Base-by-base conservation (phyloP, 1,140 invertebrate species). In the Lamellibrachia luymesi region DNA sequence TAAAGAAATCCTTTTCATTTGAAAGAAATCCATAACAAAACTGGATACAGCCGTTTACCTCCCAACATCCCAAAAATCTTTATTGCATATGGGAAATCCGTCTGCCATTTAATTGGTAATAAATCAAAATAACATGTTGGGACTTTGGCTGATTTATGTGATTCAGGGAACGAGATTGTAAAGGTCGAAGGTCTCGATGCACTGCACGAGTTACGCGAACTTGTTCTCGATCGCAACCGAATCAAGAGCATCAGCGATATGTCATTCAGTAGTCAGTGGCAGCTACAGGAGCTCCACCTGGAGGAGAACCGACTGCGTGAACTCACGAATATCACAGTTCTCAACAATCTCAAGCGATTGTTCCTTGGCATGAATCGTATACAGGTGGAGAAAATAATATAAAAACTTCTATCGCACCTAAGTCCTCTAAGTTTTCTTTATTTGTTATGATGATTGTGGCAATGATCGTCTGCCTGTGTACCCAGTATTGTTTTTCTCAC, bases 201-300 rank as follows among this genome's bases (percentile, higher is more conserved):
- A 25, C 94, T 96, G 25, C 95, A 95, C 92, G 95, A 96, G 94
- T 93, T 96, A n/a, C 90, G 95, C 92, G 96, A 96, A 93, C 94
- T 96, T 8, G 96, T 96, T 27, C 94, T 96, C n/a, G 96, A 96
- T 92, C 94, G 95, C 92, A 96, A 96, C 94, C 96, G 95, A 94
- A 96, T 96, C 91, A 96, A 96, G 93, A 93, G 90, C 38, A 92
- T 96, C 13, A 94, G 94, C n/a, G 96, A 96, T 49, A 93, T 92
- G 2, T 95, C 96, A 7, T 96, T 96, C 93, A 92, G 94, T 6
- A 95, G 95, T 92, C 96, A 96, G 93, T 95, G 94, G 95, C 96
- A 96, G 92, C 94, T 96, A 27, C 94, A 95, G 93, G 96, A 96
- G 92, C 94, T 96, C 25, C 96, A 96, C 93, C 92, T 96, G 92